Evolutionary conservation across 92 coral and sea anemone species (phyloP).

Genomic region (Pocillopora grandis): DNA sequence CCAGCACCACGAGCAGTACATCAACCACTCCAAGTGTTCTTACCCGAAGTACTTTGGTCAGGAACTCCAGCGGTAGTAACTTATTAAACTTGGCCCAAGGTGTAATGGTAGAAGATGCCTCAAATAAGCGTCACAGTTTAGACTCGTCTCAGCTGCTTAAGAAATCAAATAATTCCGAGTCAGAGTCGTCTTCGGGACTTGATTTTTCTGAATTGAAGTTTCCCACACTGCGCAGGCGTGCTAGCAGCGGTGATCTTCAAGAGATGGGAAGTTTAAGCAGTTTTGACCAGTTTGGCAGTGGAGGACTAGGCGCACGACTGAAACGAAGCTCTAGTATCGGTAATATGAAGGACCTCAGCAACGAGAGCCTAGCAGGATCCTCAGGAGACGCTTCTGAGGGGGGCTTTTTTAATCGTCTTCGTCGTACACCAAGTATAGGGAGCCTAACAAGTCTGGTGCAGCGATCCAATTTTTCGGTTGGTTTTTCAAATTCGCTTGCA

Average conservation of each 20-base stretch:
- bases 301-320: slow-evolving; percentile 51
- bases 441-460: slow-evolving; percentile 81
- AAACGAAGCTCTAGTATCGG: slow-evolving; percentile 88
- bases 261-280: slow-evolving; percentile 50
- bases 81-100: slow-evolving; percentile 62
- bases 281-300: slow-evolving; percentile 22
- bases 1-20: slow-evolving; percentile 63
- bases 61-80: slow-evolving; percentile 92
- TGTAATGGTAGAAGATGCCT: slow-evolving; percentile 40
- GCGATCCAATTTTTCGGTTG: slow-evolving; percentile 61
- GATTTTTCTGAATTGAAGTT: slow-evolving; percentile 50
- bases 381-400: slow-evolving; percentile 35
- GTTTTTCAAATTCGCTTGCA: slow-evolving; percentile 45
- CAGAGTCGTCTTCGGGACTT: slow-evolving; percentile 23
- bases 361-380: slow-evolving; percentile 46
- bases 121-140: slow-evolving; percentile 70
- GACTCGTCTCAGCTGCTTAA: slow-evolving; percentile 57
- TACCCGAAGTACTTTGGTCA: slow-evolving; percentile 63
- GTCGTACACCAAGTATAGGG: slow-evolving; percentile 83
- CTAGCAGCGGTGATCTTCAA: slow-evolving; percentile 91
- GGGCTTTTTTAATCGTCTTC: slow-evolving; percentile 83
- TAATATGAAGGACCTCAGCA: slow-evolving; percentile 77
- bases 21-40: slow-evolving; percentile 41
- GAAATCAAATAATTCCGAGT: slow-evolving; percentile 11
- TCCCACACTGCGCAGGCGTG: slow-evolving; percentile 85